A percentile compares a stretch with the other conserved stretches of the same genome.
phyloP scores from a whole-genome alignment of 2,797 vertebrate species.

The Varecia variegata region DNA sequence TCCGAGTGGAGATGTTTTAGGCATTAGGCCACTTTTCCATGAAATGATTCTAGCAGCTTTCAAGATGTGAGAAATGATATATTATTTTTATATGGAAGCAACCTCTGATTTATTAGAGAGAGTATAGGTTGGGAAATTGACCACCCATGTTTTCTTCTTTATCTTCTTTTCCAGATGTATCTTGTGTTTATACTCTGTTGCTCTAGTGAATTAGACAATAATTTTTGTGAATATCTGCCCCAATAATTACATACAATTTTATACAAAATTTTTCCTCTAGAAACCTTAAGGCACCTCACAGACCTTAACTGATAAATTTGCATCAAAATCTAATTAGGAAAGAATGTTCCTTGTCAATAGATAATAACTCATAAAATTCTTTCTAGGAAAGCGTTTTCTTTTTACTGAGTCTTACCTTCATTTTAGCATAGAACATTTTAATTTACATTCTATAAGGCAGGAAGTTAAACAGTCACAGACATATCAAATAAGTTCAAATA shows the following conservation, averaged over 20 bases:
- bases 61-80: slow-evolving; percentile 32
- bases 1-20: slow-evolving; percentile 5
- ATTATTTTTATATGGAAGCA: slow-evolving; percentile 46
- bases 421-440: neutral
- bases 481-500: slow-evolving; percentile 47
- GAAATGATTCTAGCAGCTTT: slow-evolving; percentile 58
- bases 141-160: slow-evolving; percentile 55
- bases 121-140: slow-evolving; percentile 53
- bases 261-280: neutral
- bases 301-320: neutral
- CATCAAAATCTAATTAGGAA: neutral
- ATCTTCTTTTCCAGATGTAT: slow-evolving; percentile 74
- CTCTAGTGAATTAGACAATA: neutral
- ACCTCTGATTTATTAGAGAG: slow-evolving; percentile 61
- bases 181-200: slow-evolving; percentile 20
- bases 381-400: neutral
- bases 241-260: neutral
- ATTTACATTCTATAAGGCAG: neutral
- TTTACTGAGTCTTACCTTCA: neutral
- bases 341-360: neutral
- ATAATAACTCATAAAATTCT: neutral
- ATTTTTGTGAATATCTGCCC: neutral
- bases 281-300: neutral
- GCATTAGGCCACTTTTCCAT: slow-evolving; percentile 2
- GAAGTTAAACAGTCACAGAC: slow-evolving; percentile 15